A percentile compares a stretch with the other conserved stretches of the same genome.
phyloP scores from a whole-genome alignment of 2,797 vertebrate genomes.

The Merluccius polli region DNA sequence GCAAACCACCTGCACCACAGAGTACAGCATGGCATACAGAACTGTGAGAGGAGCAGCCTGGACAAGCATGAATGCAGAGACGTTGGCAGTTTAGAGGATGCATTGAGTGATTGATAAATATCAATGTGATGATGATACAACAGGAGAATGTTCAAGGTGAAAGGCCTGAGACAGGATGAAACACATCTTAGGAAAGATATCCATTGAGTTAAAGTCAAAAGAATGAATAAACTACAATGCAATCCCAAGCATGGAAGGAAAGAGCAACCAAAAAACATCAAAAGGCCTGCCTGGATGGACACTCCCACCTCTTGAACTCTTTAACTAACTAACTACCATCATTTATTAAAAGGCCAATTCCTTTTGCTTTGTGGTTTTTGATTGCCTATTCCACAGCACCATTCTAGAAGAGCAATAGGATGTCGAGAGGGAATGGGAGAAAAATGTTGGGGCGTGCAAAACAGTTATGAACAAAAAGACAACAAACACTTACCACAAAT shows the following conservation, averaged over 20 bases:
- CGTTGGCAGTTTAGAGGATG: background rate
- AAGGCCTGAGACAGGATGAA: background rate
- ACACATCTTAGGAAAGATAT: background rate
- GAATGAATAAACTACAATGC: constrained; percentile 7
- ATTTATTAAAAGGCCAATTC: background rate
- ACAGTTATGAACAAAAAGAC: constrained; percentile 20
- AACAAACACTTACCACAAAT: constrained; percentile 64
- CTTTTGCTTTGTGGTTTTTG: constrained; percentile 29
- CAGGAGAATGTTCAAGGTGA: background rate
- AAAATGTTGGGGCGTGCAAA: constrained; percentile 41
- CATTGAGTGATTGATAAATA: background rate
- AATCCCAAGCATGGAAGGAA: background rate
- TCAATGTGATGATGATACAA: background rate
- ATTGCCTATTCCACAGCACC: constrained; percentile 11
- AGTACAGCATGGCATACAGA: background rate
- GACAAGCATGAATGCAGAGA: background rate
- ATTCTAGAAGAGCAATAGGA: constrained; percentile 11
- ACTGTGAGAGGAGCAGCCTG: background rate
- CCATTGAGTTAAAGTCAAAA: background rate
- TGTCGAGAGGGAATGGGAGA: constrained; percentile 14
- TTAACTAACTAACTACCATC: background rate
- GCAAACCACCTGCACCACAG: constrained; percentile 70
- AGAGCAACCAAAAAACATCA: constrained; percentile 34
- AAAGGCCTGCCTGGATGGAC: background rate
- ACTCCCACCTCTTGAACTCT: background rate